Conservation (phyloP, 1,140 invertebrate genomes). For the Danaus melanippus region DNA sequence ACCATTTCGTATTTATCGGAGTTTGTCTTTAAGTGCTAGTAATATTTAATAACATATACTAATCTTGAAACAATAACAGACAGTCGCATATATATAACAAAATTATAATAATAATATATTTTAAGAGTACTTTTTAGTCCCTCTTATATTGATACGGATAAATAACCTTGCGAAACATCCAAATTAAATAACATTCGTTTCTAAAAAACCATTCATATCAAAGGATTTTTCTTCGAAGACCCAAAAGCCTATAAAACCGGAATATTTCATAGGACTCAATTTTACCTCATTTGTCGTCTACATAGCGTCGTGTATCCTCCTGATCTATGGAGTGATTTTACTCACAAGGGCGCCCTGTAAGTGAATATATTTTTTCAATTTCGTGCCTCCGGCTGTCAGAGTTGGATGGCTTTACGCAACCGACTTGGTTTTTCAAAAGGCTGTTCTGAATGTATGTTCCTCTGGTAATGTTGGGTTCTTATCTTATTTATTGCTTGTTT, state of each 20-base stretch:
- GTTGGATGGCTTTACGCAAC: conserved; percentile 23
- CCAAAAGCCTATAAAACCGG: conserved; percentile 15
- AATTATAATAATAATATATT: too few species aligned
- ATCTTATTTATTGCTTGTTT: too few species aligned
- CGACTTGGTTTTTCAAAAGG: conserved; percentile 11
- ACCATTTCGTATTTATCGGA: not conserved
- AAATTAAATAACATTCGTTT: conserved; percentile 6
- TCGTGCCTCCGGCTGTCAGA: conserved; percentile 22
- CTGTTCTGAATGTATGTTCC: conserved; percentile 11
- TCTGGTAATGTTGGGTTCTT: conserved; percentile 8
- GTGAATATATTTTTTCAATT: conserved; percentile 49
- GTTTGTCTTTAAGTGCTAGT: not conserved
- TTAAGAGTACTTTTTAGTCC: too few species aligned
- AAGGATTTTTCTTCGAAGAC: not conserved
- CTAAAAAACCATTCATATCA: conserved; percentile 2
- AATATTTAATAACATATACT: not conserved
- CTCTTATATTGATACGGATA: not conserved
- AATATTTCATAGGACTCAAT: conserved; percentile 18
- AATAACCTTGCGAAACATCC: conserved; percentile 2
- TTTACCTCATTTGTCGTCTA: conserved; percentile 35
- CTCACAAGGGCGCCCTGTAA: conserved; percentile 28
- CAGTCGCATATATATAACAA: not conserved
- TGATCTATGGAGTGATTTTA: conserved; percentile 35
- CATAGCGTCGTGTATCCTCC: conserved; percentile 24
- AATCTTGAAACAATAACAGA: conserved; percentile 1